A percentile compares a stretch with the other conserved stretches of the same genome.
These are phyloP conservation scores for Melanostoma scalare DNA, from an alignment of 2,888 invertebrate genomes.

Conservation along the genomic window DNA sequence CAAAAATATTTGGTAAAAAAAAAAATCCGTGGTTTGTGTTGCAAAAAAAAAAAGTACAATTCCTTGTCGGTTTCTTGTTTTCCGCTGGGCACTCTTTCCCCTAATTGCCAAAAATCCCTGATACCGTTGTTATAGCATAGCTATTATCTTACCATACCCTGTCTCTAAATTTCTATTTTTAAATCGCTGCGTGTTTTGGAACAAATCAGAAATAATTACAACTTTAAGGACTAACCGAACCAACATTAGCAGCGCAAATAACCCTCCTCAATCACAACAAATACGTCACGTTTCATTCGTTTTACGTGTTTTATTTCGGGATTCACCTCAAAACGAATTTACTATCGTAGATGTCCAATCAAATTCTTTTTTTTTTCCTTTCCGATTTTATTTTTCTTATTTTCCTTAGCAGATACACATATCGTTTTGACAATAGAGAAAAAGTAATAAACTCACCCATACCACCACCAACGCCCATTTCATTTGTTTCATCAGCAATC, in stretches of 20 bases:
- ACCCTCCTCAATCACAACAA: conserved; percentile 10
- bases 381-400: too few species aligned
- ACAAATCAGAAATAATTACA: conserved; percentile 24
- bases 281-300: conserved; percentile 24
- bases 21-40: too few species aligned
- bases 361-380: background rate
- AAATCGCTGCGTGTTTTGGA: conserved; percentile 1
- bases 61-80: too few species aligned
- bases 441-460: background rate
- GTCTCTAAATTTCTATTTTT: conserved; percentile 9
- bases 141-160: background rate
- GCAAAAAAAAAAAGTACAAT: too few species aligned
- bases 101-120: too few species aligned
- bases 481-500: background rate
- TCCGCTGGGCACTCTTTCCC: too few species aligned
- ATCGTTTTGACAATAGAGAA: background rate
- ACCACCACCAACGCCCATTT: background rate
- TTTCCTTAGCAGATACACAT: background rate
- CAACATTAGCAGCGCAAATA: background rate
- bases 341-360: background rate
- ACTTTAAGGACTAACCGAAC: conserved; percentile 22
- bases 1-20: too few species aligned
- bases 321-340: background rate
- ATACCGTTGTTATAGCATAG: too few species aligned
- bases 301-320: background rate